Percentiles rank a stretch among this genome's conserved stretches.
Conservation (phyloP, 2,113 vertebrate genomes). For the Xenopus laevis region DNA sequence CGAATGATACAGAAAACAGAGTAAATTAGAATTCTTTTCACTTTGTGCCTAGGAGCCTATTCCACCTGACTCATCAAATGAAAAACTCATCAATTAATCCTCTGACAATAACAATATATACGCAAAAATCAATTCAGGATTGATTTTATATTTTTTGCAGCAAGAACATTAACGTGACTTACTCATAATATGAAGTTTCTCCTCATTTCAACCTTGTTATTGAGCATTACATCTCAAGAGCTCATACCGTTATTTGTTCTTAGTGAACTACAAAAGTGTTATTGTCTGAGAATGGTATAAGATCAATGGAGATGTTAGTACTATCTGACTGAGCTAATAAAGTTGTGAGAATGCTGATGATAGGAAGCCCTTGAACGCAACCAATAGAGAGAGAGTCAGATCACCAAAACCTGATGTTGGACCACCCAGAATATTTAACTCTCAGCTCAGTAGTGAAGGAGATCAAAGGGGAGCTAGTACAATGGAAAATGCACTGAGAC, state of each 20-base stretch:
- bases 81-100: constrained; percentile 87
- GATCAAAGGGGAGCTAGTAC: constrained; percentile 76
- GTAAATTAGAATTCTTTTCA: constrained; percentile 77
- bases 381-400: constrained; percentile 70
- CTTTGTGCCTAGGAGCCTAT: constrained; percentile 62
- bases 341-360: constrained; percentile 88
- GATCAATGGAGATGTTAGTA: constrained; percentile 53
- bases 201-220: constrained; percentile 74
- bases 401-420: constrained; percentile 79
- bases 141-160: constrained; percentile 71
- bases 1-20: constrained; percentile 56
- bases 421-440: constrained; percentile 83
- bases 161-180: constrained; percentile 68
- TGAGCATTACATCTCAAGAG: constrained; percentile 65
- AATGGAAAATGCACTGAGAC: constrained; percentile 55
- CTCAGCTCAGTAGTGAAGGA: constrained; percentile 59
- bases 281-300: constrained; percentile 67
- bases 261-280: constrained; percentile 65
- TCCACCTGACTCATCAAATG: constrained; percentile 80
- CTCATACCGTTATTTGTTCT: constrained; percentile 74
- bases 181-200: constrained; percentile 69
- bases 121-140: constrained; percentile 78
- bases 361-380: constrained; percentile 77
- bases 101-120: constrained; percentile 81
- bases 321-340: constrained; percentile 75